A percentile compares a stretch with the other conserved stretches of the same genome.
These are phyloP conservation scores for Olivierus martensii DNA, from an alignment of 1,140 invertebrate species.

Conservation along the genomic window DNA sequence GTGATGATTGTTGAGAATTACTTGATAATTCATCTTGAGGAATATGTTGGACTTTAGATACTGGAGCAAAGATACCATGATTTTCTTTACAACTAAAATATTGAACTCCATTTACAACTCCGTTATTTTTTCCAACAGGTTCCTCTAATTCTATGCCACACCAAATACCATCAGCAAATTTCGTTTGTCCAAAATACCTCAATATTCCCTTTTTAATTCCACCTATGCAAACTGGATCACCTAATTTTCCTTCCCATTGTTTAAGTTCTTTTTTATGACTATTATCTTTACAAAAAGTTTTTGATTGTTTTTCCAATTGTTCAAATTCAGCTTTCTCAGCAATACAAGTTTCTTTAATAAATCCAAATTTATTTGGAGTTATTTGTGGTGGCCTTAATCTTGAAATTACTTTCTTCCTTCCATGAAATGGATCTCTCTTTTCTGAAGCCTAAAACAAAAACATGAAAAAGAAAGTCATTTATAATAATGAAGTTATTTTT, in stretches of 20 bases:
- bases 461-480: too few species aligned
- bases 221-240: slow-evolving; percentile 38
- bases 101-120: slow-evolving; percentile 39
- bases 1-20: neutral
- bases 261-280: neutral
- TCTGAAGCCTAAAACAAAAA: too few species aligned
- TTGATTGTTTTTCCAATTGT: too few species aligned
- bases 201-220: slow-evolving; percentile 38
- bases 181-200: slow-evolving; percentile 40
- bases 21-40: neutral
- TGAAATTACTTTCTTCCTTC: too few species aligned
- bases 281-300: too few species aligned
- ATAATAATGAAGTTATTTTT: too few species aligned
- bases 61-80: slow-evolving; percentile 38
- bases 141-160: slow-evolving; percentile 45
- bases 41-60: slow-evolving; percentile 28
- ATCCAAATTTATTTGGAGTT: too few species aligned
- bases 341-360: too few species aligned
- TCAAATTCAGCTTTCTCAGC: too few species aligned
- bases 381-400: too few species aligned
- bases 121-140: slow-evolving; percentile 47
- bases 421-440: too few species aligned
- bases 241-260: slow-evolving; percentile 25
- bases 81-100: slow-evolving; percentile 37
- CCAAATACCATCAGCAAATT: slow-evolving; percentile 43